phyloP scores from a whole-genome alignment of 2,797 vertebrate species.

The Falco concolor region DNA sequence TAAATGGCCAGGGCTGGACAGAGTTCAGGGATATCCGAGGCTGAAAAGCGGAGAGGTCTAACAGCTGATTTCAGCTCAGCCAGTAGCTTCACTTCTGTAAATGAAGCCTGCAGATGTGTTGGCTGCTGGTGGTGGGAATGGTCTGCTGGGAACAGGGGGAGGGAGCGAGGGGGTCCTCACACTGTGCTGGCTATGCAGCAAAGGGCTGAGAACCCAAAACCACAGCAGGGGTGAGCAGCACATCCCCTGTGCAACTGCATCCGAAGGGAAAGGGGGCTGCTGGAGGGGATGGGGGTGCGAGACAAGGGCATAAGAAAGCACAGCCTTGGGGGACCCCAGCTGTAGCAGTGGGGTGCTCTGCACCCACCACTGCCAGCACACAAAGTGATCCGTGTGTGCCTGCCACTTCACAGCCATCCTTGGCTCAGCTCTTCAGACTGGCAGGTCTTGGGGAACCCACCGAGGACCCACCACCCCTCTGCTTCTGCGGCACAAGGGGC shows the following conservation, averaged over 20 bases:
- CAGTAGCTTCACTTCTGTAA: neutral
- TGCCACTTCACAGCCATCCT: rapidly evolving
- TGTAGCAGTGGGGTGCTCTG: neutral
- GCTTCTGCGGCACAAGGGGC: rapidly evolving
- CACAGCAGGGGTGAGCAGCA: neutral
- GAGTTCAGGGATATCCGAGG: neutral
- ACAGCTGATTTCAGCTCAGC: neutral
- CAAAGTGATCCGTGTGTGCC: neutral
- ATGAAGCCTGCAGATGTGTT: neutral
- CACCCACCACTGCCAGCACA: neutral
- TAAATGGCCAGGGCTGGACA: neutral
- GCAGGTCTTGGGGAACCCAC: neutral
- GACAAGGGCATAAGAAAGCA: neutral
- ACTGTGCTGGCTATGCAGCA: neutral
- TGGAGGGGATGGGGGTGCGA: neutral
- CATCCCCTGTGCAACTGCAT: neutral
- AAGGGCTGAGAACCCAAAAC: neutral
- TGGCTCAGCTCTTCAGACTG: neutral
- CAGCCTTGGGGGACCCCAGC: too few species aligned
- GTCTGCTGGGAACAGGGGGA: neutral
- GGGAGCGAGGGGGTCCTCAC: neutral
- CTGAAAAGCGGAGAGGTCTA: neutral
- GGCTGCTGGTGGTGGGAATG: neutral
- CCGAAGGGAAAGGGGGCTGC: neutral
- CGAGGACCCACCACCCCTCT: neutral